These are phyloP conservation scores for Sinopyrophorus schimmeli DNA, from an alignment of 2,888 invertebrate species.

Conservation along the genomic window DNA sequence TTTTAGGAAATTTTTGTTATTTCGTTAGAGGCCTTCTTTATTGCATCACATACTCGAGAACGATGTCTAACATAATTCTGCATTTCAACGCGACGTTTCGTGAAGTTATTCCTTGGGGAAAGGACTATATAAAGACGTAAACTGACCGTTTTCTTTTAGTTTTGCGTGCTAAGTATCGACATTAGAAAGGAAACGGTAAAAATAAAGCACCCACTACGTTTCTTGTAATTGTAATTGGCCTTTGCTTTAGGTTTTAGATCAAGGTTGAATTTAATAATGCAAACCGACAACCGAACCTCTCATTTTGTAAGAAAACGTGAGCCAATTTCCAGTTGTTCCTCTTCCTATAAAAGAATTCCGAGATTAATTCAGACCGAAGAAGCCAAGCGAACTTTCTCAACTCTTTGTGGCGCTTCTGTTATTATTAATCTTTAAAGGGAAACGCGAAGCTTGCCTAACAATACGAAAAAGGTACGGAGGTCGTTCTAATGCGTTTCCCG, in stretches of 20 bases:
- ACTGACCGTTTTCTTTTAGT: constrained; percentile 16
- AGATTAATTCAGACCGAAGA: too few relatives aligned
- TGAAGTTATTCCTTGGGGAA: constrained; percentile 16
- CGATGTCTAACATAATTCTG: constrained; percentile 11
- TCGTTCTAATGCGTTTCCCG: too few relatives aligned
- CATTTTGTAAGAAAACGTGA: too few relatives aligned
- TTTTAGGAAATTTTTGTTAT: too few relatives aligned
- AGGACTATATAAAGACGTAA: constrained; percentile 10
- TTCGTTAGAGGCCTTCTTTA: too few relatives aligned
- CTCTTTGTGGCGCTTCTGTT: too few relatives aligned
- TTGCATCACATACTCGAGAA: constrained; percentile 7
- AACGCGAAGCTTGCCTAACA: too few relatives aligned
- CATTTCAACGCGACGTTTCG: constrained; percentile 13
- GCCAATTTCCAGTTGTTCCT: neutral
- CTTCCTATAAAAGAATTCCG: neutral
- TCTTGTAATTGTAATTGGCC: constrained; percentile 15
- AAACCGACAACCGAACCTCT: neutral
- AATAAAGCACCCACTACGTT: constrained; percentile 14
- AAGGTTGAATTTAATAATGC: constrained; percentile 5
- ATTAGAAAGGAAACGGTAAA: constrained; percentile 22
- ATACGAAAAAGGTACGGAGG: too few relatives aligned
- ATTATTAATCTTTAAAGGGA: too few relatives aligned
- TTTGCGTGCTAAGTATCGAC: constrained; percentile 23
- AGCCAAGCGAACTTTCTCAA: too few relatives aligned
- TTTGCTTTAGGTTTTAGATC: constrained; percentile 9